These are phyloP conservation scores for Orthosia incerta DNA, from an alignment of 2,888 invertebrate species.

Conservation along the genomic window DNA sequence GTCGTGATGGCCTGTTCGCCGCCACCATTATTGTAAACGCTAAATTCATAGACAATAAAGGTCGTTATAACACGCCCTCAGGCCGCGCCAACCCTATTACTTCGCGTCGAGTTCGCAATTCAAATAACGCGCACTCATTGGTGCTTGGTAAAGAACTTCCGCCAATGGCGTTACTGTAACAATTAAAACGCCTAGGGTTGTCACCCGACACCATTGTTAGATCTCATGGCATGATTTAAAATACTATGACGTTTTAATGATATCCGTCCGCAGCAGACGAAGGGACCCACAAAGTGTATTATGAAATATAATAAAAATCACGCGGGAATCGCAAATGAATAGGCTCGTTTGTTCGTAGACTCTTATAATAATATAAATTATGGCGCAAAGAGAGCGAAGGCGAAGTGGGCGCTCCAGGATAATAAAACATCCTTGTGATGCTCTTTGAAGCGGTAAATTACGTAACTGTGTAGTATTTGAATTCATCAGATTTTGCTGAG, in stretches of 20 bases:
- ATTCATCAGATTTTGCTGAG: conserved; percentile 64
- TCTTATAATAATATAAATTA: conserved; percentile 78
- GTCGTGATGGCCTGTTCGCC: conserved; percentile 51
- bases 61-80: conserved; percentile 81
- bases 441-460: conserved; percentile 75
- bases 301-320: conserved; percentile 70
- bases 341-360: conserved; percentile 74
- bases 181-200: conserved; percentile 80
- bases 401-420: conserved; percentile 65
- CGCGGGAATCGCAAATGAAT: conserved; percentile 70
- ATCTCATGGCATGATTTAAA: conserved; percentile 72
- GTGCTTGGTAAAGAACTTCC: conserved; percentile 81
- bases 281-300: conserved; percentile 67
- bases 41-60: conserved; percentile 81
- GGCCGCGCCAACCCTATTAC: conserved; percentile 76
- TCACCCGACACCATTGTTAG: conserved; percentile 72
- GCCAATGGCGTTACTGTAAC: conserved; percentile 78
- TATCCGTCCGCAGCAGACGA: conserved; percentile 77
- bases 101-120: conserved; percentile 74
- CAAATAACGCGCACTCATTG: conserved; percentile 79
- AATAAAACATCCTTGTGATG: conserved; percentile 73
- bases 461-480: conserved; percentile 71
- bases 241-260: conserved; percentile 75
- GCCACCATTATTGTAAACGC: conserved; percentile 72
- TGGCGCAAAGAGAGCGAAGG: conserved; percentile 66